Evolutionary conservation across 2,797 vertebrate genomes (phyloP), one percentile per base, ranked within the genome.

Genomic region (Neosilurus mollespiculum): DNA sequence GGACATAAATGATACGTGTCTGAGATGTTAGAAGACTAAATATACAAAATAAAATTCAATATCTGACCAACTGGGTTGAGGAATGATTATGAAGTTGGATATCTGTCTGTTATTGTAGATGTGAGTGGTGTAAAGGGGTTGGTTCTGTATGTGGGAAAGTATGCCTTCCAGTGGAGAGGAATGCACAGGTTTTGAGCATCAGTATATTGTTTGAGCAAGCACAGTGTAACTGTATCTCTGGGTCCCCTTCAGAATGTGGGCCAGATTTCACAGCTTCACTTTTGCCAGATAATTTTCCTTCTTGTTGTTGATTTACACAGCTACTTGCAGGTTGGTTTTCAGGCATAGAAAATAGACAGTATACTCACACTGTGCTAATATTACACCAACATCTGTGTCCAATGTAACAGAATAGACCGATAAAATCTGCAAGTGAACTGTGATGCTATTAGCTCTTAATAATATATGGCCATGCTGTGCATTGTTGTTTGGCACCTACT

Each of bases 351-450:
- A 89, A 79, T 87, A 90, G 88, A 76, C 56, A 80, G 78, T 79
- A 91, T 82, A 89, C 82, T 88, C 88, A 87, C 65, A 84, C 83
- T 72, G 6, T 78, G 80, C 92, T 70, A 81, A 58, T n/a, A 26
- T 61, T 70, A 18, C 79, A 81, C 53, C 53, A 54, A 67, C 94
- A 94, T 95, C 93, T 94, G 93, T 90, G 86, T 2, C 90, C 72
- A 70, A 62, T 87, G 93, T 92, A 94, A 94, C 90, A 82, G 37
- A 92, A 95, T 90, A 92, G 89, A 91, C 87, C 67, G 59, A 24
- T 49, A 9, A 64, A 77, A 61, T 76, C 65, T 66, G 16, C 34
- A 37, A 22, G 26, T 66, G 58, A n/a, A 66, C 14, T 70, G 37
- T 58, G 34, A 62, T 9, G 53, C 11, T 22, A 58, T 83, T 79